phyloP scores from a whole-genome alignment of 2,888 invertebrate genomes.

The Lasioglossum morio region DNA sequence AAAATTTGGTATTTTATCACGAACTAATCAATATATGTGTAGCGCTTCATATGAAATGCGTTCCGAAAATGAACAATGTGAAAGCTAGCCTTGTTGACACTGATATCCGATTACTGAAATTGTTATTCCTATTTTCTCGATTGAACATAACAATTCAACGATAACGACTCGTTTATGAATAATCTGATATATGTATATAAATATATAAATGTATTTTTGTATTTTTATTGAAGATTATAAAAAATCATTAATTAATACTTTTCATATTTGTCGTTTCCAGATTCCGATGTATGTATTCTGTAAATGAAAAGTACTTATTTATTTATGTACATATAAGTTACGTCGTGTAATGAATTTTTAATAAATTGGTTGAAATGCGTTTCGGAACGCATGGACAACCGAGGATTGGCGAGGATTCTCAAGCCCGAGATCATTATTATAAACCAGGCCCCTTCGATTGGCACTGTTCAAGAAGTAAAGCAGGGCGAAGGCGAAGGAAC shows the following conservation, averaged over 20 bases:
- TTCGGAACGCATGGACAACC: constrained; percentile 21
- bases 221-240: background rate
- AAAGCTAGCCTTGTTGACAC: no score
- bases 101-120: background rate
- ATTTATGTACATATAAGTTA: no score
- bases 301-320: background rate
- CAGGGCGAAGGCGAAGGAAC: background rate
- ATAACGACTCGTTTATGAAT: background rate
- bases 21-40: no score
- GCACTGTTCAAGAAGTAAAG: constrained; percentile 30
- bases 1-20: no score
- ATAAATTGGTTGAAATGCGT: constrained; percentile 9
- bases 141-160: background rate
- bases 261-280: background rate
- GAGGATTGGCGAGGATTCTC: background rate
- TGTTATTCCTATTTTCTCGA: background rate
- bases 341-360: no score
- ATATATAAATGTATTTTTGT: background rate
- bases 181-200: background rate
- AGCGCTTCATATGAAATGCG: no score
- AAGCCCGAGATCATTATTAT: constrained; percentile 35
- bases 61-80: no score
- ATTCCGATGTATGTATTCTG: background rate
- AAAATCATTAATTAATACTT: background rate
- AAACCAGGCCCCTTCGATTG: constrained; percentile 27